A percentile compares a stretch with the other conserved stretches of the same genome.
phyloP scores from a whole-genome alignment of 2,797 vertebrate species.

The Rhadinocentrus ornatus region DNA sequence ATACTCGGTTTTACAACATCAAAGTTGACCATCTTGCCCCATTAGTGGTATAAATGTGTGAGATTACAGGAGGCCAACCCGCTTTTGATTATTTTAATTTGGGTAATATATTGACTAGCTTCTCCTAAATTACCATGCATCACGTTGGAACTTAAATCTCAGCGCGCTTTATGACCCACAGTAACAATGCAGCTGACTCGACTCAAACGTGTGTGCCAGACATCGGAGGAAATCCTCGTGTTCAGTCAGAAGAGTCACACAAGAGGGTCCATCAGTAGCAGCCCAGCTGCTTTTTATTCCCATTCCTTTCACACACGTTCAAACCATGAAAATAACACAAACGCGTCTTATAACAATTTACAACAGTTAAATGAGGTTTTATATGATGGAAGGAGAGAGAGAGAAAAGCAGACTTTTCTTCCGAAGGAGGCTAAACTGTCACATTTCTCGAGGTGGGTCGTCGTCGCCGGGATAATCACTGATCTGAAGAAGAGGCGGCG shows the following conservation, averaged over 20 bases:
- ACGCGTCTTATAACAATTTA: neutral
- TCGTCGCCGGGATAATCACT: conserved; percentile 4
- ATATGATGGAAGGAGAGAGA: neutral
- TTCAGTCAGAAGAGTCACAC: conserved; percentile 15
- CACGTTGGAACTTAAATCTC: conserved; percentile 52
- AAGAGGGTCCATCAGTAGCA: conserved; percentile 22
- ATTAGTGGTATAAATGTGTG: neutral
- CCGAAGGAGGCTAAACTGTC: neutral
- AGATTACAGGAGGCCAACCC: neutral
- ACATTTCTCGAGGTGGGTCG: neutral
- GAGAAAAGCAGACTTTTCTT: neutral
- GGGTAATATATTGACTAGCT: neutral
- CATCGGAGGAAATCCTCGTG: conserved; percentile 32
- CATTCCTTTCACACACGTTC: conserved; percentile 6
- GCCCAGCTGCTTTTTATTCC: conserved; percentile 4
- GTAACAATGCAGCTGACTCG: conserved; percentile 17
- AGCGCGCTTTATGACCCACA: conserved; percentile 15
- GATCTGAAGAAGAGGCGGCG: conserved; percentile 13
- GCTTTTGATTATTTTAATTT: neutral
- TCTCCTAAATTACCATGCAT: neutral
- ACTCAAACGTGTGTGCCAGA: conserved; percentile 7
- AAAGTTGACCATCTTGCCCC: conserved; percentile 4
- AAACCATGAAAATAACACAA: neutral
- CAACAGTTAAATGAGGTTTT: neutral
- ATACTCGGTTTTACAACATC: neutral